Base-by-base conservation (phyloP, 1,140 invertebrate genomes). In the Stegodyphus mimosarum region DNA sequence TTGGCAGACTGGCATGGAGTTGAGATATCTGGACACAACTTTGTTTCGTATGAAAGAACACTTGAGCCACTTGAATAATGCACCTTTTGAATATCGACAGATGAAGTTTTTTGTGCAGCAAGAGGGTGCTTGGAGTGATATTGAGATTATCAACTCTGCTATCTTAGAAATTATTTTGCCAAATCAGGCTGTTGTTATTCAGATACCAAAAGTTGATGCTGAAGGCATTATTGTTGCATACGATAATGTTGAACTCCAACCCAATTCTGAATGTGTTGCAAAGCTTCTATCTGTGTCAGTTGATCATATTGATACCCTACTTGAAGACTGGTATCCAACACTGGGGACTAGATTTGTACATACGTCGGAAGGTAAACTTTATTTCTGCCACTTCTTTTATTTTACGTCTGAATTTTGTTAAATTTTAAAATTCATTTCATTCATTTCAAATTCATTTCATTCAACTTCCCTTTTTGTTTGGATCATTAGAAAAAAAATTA, bases 241-340 rank as follows among this genome's bases (percentile, higher is more conserved):
- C 64, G 83, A 86, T 48, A 86, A 78, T 48, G 90, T 95, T 52
- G 94, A 94, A 13, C 90, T 95, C 71, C 95, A 95, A 89, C 95
- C 93, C 69, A 94, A 93, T 83, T 92, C 94, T 64, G 94, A 95
- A 91, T 94, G 93, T 87, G 93, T 96, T 78, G 94, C 97, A 0
- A 95, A 97, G 89, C 90, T 99, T 15, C 89, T 99, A 69, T 95
- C 97, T 0, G 90, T 98, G 17, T 93, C 97, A n/a, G 96, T 99
- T 0, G 97, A 99, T 90, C 97, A 99, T 89, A 96, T 99, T 88
- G 98, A 99, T 90, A 95, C 97, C 74, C 91, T 99, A 48, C 91
- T 99, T 0, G 98, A 99, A 90, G 98, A 99, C 90, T 99, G 98
- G 98, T 99, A 98, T 91, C 97, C 97, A 0, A 96, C 96, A 0